Evolutionary conservation across 2,797 vertebrate genomes (phyloP).

Genomic region (Rhabdomys pumilio): DNA sequence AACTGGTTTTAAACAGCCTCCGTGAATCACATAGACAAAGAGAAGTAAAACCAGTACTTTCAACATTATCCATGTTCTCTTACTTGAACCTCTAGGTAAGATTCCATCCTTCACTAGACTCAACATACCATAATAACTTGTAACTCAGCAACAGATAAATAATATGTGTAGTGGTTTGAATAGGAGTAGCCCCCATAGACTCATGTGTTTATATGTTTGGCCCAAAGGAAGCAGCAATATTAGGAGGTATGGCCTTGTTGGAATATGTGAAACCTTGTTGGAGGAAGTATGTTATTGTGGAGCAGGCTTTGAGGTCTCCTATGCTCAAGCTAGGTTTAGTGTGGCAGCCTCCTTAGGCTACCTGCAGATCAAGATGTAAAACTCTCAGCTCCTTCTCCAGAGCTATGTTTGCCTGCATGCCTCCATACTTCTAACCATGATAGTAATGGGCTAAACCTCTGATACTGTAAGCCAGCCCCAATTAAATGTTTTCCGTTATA

Average conservation of each 20-base stretch:
- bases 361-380: neutral
- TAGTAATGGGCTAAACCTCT: neutral
- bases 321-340: neutral
- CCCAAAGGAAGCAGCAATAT: neutral
- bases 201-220: neutral
- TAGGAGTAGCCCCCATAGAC: neutral
- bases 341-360: neutral
- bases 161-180: neutral
- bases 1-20: neutral
- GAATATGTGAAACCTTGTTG: neutral
- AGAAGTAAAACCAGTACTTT: slow-evolving; percentile 8
- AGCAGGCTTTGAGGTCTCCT: neutral
- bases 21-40: neutral
- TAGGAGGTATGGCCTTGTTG: neutral
- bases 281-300: neutral
- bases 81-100: neutral
- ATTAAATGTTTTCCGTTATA: neutral
- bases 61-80: neutral
- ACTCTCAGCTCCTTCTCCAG: neutral
- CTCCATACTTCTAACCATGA: neutral
- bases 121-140: neutral
- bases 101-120: neutral
- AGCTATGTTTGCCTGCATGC: neutral
- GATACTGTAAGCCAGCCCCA: neutral
- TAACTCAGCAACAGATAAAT: neutral